Conservation (phyloP, 2,888 invertebrate genomes). For the Torymus auratus region DNA sequence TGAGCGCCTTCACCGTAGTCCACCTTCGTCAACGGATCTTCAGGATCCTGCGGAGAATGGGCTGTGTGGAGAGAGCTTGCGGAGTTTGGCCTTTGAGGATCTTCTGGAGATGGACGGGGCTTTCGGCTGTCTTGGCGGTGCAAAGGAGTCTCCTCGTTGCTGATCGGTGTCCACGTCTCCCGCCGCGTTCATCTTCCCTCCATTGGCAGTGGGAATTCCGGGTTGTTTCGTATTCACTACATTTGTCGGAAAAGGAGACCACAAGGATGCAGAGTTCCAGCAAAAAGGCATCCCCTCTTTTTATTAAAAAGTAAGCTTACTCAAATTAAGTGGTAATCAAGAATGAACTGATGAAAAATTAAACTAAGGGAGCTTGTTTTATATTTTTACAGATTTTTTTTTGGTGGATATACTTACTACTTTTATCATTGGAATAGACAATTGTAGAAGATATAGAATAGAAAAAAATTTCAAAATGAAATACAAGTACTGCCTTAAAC, state of each 20-base stretch:
- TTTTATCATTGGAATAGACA: no score
- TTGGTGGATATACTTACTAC: no score
- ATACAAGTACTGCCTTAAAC: neutral
- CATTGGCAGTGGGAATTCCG: constrained; percentile 18
- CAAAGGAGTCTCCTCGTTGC: neutral
- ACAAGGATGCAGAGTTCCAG: constrained; percentile 67
- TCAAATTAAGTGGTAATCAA: neutral
- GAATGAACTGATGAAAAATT: neutral
- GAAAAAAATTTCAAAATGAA: neutral
- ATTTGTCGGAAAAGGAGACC: constrained; percentile 2
- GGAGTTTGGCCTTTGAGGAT: constrained; percentile 49
- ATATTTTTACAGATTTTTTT: constrained; percentile 10
- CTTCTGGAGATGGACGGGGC: constrained; percentile 49
- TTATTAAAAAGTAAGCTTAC: constrained; percentile 19
- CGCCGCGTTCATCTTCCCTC: constrained; percentile 40
- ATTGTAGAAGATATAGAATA: neutral
- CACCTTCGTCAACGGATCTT: constrained; percentile 56
- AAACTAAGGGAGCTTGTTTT: neutral
- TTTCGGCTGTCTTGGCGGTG: constrained; percentile 14
- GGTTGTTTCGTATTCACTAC: neutral
- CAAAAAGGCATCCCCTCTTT: constrained; percentile 58
- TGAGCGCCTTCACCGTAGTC: constrained; percentile 38
- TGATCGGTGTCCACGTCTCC: neutral
- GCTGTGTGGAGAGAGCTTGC: constrained; percentile 50
- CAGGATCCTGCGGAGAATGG: constrained; percentile 56